Percentiles rank a stretch among this genome's conserved stretches.
Conservation (phyloP, 2,797 vertebrate species). For the Trachops cirrhosus region DNA sequence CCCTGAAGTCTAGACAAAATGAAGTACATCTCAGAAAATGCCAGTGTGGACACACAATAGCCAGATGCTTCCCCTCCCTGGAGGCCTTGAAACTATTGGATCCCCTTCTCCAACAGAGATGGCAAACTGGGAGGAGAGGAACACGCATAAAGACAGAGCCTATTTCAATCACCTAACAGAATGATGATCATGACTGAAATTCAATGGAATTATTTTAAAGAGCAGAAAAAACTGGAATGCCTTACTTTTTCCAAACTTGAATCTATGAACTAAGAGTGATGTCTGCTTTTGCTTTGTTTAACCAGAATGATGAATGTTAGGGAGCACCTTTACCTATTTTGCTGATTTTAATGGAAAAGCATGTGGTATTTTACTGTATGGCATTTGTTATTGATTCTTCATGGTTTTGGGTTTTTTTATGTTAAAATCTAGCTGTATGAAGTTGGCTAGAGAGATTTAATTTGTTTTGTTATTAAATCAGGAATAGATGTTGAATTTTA, state of each 20-base stretch:
- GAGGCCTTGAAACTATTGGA: neutral
- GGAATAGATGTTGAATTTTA: neutral
- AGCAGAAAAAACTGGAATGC: neutral
- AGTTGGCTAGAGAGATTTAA: neutral
- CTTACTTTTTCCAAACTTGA: neutral
- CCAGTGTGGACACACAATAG: neutral
- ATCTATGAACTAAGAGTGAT: neutral
- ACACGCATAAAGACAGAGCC: neutral
- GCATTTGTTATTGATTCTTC: neutral
- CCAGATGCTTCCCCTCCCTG: neutral
- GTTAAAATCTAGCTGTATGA: neutral
- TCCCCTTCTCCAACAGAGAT: neutral
- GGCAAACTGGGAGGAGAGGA: neutral
- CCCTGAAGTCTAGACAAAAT: neutral
- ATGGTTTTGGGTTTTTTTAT: neutral
- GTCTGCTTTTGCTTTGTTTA: neutral
- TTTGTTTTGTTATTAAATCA: neutral
- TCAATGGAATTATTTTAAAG: neutral
- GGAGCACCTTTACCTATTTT: neutral
- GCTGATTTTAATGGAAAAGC: neutral
- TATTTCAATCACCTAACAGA: neutral
- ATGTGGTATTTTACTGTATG: neutral
- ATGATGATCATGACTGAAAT: neutral
- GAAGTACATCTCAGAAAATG: neutral
- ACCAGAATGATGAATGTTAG: neutral